Evolutionary conservation across 1,140 invertebrate species (phyloP).

Genomic region (Nephila pilipes): DNA sequence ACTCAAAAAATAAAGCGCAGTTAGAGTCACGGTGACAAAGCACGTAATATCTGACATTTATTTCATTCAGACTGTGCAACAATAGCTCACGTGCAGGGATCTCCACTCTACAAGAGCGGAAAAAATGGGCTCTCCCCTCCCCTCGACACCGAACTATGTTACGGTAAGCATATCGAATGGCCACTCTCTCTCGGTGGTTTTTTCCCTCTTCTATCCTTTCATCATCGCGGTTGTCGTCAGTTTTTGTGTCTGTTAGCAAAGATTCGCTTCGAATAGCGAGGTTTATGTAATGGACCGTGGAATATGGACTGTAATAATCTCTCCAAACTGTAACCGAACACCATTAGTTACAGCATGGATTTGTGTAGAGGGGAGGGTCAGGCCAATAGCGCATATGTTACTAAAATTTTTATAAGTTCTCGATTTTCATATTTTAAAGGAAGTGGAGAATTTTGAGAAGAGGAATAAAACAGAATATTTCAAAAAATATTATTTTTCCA

Average conservation of each 20-base stretch:
- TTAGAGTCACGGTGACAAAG: neutral
- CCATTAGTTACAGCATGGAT: neutral
- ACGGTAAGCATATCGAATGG: neutral
- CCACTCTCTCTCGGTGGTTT: neutral
- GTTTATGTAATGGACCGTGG: conserved; percentile 29
- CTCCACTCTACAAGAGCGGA: conserved; percentile 7
- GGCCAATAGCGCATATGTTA: no score
- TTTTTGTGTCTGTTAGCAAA: conserved; percentile 5
- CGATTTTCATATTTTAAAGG: no score
- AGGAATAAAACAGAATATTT: no score
- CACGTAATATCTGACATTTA: conserved; percentile 6
- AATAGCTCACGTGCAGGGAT: neutral
- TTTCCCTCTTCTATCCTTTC: neutral
- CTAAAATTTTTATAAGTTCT: no score
- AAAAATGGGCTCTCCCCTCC: neutral
- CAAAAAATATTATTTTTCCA: no score
- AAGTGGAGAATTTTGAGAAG: no score
- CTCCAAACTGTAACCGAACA: neutral
- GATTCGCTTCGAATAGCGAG: neutral
- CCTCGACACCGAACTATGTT: neutral
- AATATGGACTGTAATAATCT: conserved; percentile 48
- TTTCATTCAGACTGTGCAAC: neutral
- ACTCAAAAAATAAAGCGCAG: neutral
- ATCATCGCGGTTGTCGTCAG: neutral
- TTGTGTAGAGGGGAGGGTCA: neutral